Evolutionary conservation across 2,113 vertebrate species (phyloP), one percentile per base, ranked within the genome.

Genomic region (Cygnus buccinator): DNA sequence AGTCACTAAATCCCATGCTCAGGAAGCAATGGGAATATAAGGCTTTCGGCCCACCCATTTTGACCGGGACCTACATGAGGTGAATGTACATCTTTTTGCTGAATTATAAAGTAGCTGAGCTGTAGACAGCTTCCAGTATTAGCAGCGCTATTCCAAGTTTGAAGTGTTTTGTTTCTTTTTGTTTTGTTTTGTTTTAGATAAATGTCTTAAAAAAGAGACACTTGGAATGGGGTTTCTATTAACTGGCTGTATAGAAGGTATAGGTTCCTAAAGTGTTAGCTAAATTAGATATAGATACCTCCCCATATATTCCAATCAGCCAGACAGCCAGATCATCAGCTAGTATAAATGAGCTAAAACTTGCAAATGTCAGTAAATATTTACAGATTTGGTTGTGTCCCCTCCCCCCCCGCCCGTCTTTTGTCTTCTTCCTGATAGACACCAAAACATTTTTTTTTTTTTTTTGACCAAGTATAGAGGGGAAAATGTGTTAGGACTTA

Each of bases 1-100:
- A 96, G 84, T 84, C 55, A 86, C 59, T 26, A 74, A 88, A 93
- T 89, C 83, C 63, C 62, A 46, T 79, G 48, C 62, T 85, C 41
- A 52, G 31, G 12, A 90, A 76, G 46, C 37, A 77, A 90, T 74
- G 52, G 13, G 46, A 80, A 71, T 74, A 44, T 59, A 81, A 95
- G 68, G 12, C 19, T 78, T 89, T 89, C 55, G 89, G 46, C 14
- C 17, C 52, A 87, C 31, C 17, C 31, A 26, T 82, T 89, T 81
- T 75, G 41, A 94, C 84, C 54, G 44, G 19, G 43, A 39, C 11
- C 20, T 46, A 8, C 1, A 4, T 84, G 55, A 89, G 50, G 18
- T 44, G n/a, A 77, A 90, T 58, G 11, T 9, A 54, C 4, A 4
- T 29, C 20, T 43, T 70, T 55, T n/a, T 22, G 0, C 41, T 89